Base-by-base conservation (phyloP, 2,888 invertebrate genomes). In the Dendrolimus pini region DNA sequence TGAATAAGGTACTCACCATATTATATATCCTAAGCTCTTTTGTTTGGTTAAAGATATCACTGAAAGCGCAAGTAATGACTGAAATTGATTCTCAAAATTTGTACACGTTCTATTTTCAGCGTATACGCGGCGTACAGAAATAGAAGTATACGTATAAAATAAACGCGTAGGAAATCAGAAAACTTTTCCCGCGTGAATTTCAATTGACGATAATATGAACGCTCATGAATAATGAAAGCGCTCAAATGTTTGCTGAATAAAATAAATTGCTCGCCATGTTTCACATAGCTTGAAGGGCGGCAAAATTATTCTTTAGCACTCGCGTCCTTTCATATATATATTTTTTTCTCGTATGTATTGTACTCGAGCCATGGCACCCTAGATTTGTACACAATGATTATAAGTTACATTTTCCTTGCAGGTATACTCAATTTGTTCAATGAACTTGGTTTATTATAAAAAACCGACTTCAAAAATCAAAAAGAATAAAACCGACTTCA, bases 41-140 rank as follows among this genome's bases (percentile, higher is more conserved):
- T 47, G 60, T 64, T 60, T 66, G 62, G 64, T 72, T 68, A 54
- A 62, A 62, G 66, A 68, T 67, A 59, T 61, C 62, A 57, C 60
- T 59, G 65, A 60, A 65, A 59, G 64, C 67, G 69, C 70, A 70
- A 68, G 68, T 67, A 68, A 61, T 63, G 66, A 67, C 65, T 71
- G 69, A 74, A 74, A 10, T 47, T 68, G 76, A 72, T 72, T 69
- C 69, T 73, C 71, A 75, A 80, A 79, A 78, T 75, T 80, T 76
- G 74, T 71, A 74, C 71, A 62, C 59, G 62, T 65, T 84, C 87
- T 88, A 88, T 87, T 88, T 86, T 79, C 75, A 83, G 9, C 47
- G 9, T 47, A 47, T 47, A 82, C 82, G 84, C 78, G 73, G 63
- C 63, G 75, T 63, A 62, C 78, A 82, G 76, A 85, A 86, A 87